Conservation (phyloP, 2,797 vertebrate genomes). For the Paguma larvata region DNA sequence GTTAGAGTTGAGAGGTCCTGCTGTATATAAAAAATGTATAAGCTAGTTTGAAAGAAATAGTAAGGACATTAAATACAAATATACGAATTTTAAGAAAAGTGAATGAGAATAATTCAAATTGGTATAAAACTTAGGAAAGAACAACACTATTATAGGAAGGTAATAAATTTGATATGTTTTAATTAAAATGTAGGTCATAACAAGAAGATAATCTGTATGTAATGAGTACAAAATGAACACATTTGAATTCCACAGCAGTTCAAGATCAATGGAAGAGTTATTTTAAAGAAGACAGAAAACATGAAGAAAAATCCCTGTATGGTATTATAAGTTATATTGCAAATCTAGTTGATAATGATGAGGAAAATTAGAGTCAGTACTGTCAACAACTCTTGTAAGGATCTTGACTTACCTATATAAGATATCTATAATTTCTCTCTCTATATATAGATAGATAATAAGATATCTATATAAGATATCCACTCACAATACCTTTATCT, state of each 20-base stretch:
- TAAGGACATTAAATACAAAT: background rate
- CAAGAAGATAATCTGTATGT: background rate
- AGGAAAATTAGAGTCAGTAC: background rate
- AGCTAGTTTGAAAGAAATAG: background rate
- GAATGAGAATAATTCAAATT: background rate
- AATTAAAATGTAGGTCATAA: background rate
- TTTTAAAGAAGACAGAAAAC: background rate
- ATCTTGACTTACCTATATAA: background rate
- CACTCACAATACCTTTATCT: background rate
- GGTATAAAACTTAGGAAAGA: background rate
- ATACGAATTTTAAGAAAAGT: background rate
- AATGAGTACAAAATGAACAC: background rate
- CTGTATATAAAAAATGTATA: background rate
- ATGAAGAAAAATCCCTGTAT: background rate
- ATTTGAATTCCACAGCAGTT: background rate
- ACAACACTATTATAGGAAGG: background rate
- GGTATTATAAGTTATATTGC: background rate
- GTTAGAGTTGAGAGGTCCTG: background rate
- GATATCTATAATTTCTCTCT: background rate
- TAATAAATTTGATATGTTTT: background rate
- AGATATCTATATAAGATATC: too few relatives aligned
- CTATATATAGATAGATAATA: too few relatives aligned
- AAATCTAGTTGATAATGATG: background rate
- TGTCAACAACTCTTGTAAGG: background rate
- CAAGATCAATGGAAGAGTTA: background rate